Evolutionary conservation across 1,140 invertebrate genomes (phyloP), one percentile per base, ranked within the genome.

Genomic region (Phocides pigmalion): DNA sequence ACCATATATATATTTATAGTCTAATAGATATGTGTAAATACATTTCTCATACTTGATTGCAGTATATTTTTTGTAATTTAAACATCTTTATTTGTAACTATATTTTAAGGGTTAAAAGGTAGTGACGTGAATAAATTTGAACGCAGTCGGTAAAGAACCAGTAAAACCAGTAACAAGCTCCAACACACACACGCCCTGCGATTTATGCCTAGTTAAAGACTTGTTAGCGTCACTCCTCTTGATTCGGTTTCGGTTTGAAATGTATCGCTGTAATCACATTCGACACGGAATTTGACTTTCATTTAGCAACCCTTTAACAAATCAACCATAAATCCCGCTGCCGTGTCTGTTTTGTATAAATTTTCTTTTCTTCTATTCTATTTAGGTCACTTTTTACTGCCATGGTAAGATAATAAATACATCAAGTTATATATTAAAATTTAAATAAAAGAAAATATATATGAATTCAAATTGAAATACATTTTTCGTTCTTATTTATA

Each of bases 161-260:
- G 22, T 16, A 25, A 4, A 41, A 32, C 3, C 41, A 17, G 22
- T 16, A 25, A 25, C 14, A 17, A 37, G 8, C 9, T 12, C 1
- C 4, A 39, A 5, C 39, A 42, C n/a, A 14, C 14, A n/a, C 39
- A 17, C 16, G 19, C 35, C 51, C 37, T 4, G 16, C 22, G 12
- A 16, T 42, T 28, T 42, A n/a, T 56, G 20, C 39, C 19, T 75
- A 71, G 72, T 76, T 70, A 59, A 58, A 66, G 49, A 70, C 70
- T 76, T 73, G 76, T 79, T 73, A 76, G 64, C 68, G 70, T 76
- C 71, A 79, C 62, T 74, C 67, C 72, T 70, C 66, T 59, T 61
- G 61, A 74, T 72, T 62, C 69, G 61, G 62, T 71, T 72, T 64
- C 62, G 54, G 61, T 68, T 69, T 62, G 35, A 71, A 56, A 66